Percentiles rank a stretch among this genome's conserved stretches.
These are phyloP conservation scores for Nixonia krombeini DNA, from an alignment of 1,140 invertebrate species.

Conservation along the genomic window DNA sequence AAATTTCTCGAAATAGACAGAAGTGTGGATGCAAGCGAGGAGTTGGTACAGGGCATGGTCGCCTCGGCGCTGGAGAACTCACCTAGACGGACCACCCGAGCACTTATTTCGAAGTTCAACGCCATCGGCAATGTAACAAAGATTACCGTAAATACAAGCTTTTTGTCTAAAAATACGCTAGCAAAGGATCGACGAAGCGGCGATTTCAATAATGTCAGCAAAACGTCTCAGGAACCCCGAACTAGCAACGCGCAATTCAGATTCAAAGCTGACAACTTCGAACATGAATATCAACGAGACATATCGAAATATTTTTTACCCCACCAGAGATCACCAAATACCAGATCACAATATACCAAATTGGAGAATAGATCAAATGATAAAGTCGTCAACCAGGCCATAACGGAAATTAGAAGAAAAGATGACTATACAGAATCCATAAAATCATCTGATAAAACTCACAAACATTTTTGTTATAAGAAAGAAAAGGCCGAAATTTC, in stretches of 20 bases:
- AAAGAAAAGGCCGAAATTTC: background rate
- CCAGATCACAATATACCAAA: background rate
- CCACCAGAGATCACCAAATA: constrained; percentile 12
- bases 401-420: background rate
- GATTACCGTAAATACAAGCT: constrained; percentile 71
- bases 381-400: constrained; percentile 3
- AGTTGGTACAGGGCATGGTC: constrained; percentile 62
- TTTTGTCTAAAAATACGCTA: constrained; percentile 60
- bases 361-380: constrained; percentile 4
- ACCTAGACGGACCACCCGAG: constrained; percentile 70
- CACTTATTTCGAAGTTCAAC: constrained; percentile 78
- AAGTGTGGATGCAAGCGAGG: constrained; percentile 55
- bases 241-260: constrained; percentile 28
- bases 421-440: background rate
- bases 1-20: constrained; percentile 57
- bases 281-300: no score
- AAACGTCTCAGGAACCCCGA: constrained; percentile 23
- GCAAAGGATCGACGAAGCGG: background rate
- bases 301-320: constrained; percentile 58
- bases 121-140: constrained; percentile 75
- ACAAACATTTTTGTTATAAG: constrained; percentile 1
- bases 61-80: constrained; percentile 60
- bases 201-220: constrained; percentile 3
- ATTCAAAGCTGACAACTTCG: constrained; percentile 18
- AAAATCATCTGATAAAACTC: constrained; percentile 5